Evolutionary conservation across 2,888 invertebrate species (phyloP).

Genomic region (Cheiracanthium punctorium): DNA sequence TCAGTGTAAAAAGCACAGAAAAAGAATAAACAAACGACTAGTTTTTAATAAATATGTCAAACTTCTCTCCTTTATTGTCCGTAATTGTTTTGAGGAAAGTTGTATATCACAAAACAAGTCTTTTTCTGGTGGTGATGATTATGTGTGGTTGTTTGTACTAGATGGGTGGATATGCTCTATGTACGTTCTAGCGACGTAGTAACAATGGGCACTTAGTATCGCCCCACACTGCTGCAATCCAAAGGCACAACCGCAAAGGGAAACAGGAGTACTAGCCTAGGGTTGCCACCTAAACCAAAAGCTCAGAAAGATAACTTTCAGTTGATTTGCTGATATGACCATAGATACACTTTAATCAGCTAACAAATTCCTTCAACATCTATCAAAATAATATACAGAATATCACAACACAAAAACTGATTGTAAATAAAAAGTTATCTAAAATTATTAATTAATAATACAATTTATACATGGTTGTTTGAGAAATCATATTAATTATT

Average conservation of each 20-base stretch:
- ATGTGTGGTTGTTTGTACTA: slow-evolving; percentile 47
- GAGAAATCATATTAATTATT: no score
- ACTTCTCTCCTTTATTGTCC: slow-evolving; percentile 31
- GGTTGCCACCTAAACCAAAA: slow-evolving; percentile 29
- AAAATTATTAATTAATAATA: no score
- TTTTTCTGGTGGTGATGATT: slow-evolving; percentile 22
- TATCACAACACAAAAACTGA: no score
- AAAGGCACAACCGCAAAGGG: slow-evolving; percentile 52
- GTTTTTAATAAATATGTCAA: slow-evolving; percentile 31
- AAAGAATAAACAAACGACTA: slow-evolving; percentile 28
- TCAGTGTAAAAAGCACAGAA: neutral
- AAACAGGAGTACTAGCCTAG: slow-evolving; percentile 22
- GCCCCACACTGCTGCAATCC: slow-evolving; percentile 34
- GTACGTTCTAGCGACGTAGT: slow-evolving; percentile 34
- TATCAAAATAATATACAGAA: no score
- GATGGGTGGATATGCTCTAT: slow-evolving; percentile 59
- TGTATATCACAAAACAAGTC: slow-evolving; percentile 43
- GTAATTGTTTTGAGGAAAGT: slow-evolving; percentile 25
- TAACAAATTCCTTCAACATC: no score
- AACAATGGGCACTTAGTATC: slow-evolving; percentile 17
- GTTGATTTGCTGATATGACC: neutral
- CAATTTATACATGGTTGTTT: no score
- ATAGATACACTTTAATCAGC: no score
- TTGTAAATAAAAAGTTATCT: no score
- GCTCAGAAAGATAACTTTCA: neutral